Evolutionary conservation across 2,113 vertebrate species (phyloP), one percentile per base, ranked within the genome.

Genomic region (Apteryx owenii): DNA sequence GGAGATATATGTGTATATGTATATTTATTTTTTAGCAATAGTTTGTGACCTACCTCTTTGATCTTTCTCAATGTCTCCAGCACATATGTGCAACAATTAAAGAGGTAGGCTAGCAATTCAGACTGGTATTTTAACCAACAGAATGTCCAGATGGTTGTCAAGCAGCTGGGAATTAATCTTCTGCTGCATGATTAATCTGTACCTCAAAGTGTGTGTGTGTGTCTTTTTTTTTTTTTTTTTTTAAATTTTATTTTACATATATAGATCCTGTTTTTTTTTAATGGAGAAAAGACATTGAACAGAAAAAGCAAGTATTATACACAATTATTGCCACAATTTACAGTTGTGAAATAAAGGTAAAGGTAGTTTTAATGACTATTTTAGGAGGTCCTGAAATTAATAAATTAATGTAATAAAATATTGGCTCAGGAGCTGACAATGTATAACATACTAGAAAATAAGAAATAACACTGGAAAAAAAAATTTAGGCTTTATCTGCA

Each of bases 111-210:
- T 97, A 97, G 97, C 95, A 96, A 95, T 96, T 97, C 96, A 96
- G 88, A 89, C 92, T 95, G 81, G 91, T 93, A 82, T 91, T 97
- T 96, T 92, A 96, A 97, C 97, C 95, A 96, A 92, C 90, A 96
- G 87, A 97, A 89, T 94, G 94, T 97, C 95, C 95, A 97, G 96
- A 97, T 97, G 97, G 95, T 97, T 97, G 86, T 94, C 96, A 95
- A 90, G 92, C 93, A 97, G 95, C 95, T 94, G 95, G 96, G 96
- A 94, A 95, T 97, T 94, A 95, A 93, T 97, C 96, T 95, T 94
- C 85, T 84, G 66, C 95, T 93, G 89, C 84, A 86, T 93, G 94
- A 97, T 97, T 97, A 97, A 94, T 97, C 88, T 96, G 40, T 92
- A n/a, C 90, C 92, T 93, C 95, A 89, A 94, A 93, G 73, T 91